These are phyloP conservation scores for Agrypnia vestita DNA, from an alignment of 1,140 invertebrate genomes.

Conservation along the genomic window DNA sequence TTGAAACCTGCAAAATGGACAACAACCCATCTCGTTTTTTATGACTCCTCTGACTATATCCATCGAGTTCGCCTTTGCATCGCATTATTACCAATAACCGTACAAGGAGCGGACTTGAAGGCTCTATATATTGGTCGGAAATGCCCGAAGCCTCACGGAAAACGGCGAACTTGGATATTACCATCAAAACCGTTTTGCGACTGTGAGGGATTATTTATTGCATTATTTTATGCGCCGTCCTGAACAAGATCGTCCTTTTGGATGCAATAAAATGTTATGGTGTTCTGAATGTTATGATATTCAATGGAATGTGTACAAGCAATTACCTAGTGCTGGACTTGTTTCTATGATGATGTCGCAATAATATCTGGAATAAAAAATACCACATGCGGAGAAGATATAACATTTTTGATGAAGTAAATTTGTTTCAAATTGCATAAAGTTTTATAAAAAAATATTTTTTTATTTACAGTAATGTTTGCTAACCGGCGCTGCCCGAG, in stretches of 20 bases:
- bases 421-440: too few relatives aligned
- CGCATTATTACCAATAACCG: slow-evolving; percentile 32
- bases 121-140: slow-evolving; percentile 21
- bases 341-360: too few relatives aligned
- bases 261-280: slow-evolving; percentile 31
- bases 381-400: too few relatives aligned
- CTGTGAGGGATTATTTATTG: slow-evolving; percentile 22
- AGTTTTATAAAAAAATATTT: too few relatives aligned
- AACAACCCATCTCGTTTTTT: not conserved
- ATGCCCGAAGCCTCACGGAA: slow-evolving; percentile 30
- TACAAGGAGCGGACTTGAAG: slow-evolving; percentile 28
- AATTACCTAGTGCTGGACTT: not conserved
- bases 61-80: not conserved
- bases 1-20: not conserved
- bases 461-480: too few relatives aligned
- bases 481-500: too few relatives aligned
- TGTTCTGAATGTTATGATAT: slow-evolving; percentile 9
- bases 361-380: too few relatives aligned
- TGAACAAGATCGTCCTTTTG: slow-evolving; percentile 1
- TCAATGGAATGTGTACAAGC: slow-evolving; percentile 5
- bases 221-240: slow-evolving; percentile 7
- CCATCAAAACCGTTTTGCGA: slow-evolving; percentile 35
- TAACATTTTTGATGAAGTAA: too few relatives aligned
- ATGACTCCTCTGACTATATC: not conserved
- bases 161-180: slow-evolving; percentile 14